Evolutionary conservation across 2,888 invertebrate species (phyloP).

Genomic region (Corythucha ciliata): DNA sequence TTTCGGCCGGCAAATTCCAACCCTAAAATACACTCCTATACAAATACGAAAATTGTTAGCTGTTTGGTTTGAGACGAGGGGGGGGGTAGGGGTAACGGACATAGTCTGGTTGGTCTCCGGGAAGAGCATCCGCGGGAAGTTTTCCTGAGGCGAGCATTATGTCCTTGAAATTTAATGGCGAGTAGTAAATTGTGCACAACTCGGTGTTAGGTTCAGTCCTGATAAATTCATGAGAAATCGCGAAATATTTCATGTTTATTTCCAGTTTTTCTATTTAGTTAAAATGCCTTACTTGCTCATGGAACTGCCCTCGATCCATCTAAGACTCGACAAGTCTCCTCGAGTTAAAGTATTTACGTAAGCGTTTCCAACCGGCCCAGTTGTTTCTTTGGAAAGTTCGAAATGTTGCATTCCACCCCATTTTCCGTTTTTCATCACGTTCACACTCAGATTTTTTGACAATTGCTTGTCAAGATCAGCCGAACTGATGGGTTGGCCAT

Average conservation of each 20-base stretch:
- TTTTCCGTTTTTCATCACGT: conserved; percentile 57
- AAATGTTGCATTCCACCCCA: conserved; percentile 81
- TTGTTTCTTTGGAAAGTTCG: conserved; percentile 47
- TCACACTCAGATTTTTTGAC: conserved; percentile 65
- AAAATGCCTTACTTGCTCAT: too few species aligned
- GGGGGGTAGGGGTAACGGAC: too few species aligned
- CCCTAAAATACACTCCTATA: conserved; percentile 49
- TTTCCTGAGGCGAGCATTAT: conserved; percentile 97
- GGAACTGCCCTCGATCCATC: too few species aligned
- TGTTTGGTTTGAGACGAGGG: too few species aligned
- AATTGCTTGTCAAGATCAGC: too few species aligned
- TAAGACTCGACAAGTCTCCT: conserved; percentile 77
- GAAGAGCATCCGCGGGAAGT: conserved; percentile 91
- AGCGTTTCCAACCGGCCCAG: conserved; percentile 52
- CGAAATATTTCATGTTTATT: too few species aligned
- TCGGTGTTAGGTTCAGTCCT: conserved; percentile 47
- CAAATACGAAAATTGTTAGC: too few species aligned
- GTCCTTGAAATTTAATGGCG: conserved; percentile 95
- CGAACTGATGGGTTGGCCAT: too few species aligned
- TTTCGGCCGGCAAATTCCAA: conserved; percentile 49
- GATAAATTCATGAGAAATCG: neutral
- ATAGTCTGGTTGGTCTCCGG: conserved; percentile 57
- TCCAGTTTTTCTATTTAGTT: neutral
- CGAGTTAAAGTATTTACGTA: conserved; percentile 65
- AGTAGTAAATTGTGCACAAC: conserved; percentile 81